Evolutionary conservation across 2,113 vertebrate species (phyloP).

Genomic region (Tragelaphus strepsiceros): DNA sequence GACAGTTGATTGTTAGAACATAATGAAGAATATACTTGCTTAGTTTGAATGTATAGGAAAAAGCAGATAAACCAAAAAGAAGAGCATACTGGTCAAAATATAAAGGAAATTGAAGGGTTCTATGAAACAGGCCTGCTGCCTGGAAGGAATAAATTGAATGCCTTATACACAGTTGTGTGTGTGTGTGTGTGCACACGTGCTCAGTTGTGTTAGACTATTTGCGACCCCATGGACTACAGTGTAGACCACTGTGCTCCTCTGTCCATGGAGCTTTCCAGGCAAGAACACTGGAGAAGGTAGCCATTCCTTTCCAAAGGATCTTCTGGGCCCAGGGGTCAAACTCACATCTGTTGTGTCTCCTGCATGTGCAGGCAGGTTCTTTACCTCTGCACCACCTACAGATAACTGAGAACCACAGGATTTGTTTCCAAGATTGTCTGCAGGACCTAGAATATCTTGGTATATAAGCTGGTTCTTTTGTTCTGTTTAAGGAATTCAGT

Average conservation of each 20-base stretch:
- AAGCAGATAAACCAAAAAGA: not conserved
- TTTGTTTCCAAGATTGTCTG: not conserved
- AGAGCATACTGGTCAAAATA: not conserved
- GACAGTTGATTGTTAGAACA: not conserved
- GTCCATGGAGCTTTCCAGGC: not conserved
- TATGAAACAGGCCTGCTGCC: not conserved
- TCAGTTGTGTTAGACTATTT: not conserved
- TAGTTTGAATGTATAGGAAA: not conserved
- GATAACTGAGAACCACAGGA: not conserved
- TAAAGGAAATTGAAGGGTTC: not conserved
- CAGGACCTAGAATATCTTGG: not conserved
- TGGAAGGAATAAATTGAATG: not conserved
- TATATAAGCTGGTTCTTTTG: not conserved
- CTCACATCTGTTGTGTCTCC: accelerated
- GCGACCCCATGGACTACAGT: not conserved
- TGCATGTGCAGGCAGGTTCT: not conserved
- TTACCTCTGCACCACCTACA: not conserved
- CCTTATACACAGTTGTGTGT: not conserved
- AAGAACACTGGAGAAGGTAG: not conserved
- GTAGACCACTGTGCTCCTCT: not conserved
- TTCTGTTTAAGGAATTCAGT: not conserved
- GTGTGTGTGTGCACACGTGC: accelerated
- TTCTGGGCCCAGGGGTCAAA: not conserved
- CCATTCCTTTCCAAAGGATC: not conserved
- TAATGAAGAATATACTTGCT: not conserved